phyloP scores from a whole-genome alignment of 2,888 invertebrate genomes.

The Polietes domitor region DNA sequence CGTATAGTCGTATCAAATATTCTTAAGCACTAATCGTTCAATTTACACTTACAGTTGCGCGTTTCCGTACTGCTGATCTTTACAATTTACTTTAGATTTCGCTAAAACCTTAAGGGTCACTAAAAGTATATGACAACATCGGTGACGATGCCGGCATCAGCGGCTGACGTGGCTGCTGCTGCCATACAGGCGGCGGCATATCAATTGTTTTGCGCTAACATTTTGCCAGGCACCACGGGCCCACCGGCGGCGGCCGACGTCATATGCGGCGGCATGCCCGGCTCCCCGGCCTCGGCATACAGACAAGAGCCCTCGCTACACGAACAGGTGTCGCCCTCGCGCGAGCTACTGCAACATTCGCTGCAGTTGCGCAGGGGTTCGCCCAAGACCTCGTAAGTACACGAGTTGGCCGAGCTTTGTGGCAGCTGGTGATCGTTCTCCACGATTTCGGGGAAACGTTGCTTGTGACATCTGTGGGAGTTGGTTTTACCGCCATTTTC shows the following conservation, averaged over 20 bases:
- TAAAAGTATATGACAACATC: conserved; percentile 71
- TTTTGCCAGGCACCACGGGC: conserved; percentile 48
- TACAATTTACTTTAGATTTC: conserved; percentile 22
- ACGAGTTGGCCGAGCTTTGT: conserved; percentile 64
- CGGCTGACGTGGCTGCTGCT: conserved; percentile 41
- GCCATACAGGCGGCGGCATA: conserved; percentile 66
- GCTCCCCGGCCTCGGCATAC: conserved; percentile 84
- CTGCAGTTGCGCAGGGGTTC: conserved; percentile 78
- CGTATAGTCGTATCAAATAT: conserved; percentile 24
- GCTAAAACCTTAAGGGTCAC: conserved; percentile 45
- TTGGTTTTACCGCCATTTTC: conserved; percentile 74
- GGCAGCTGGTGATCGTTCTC: conserved; percentile 65
- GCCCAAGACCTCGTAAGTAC: conserved; percentile 71
- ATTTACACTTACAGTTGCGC: conserved; percentile 63
- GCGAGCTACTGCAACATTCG: conserved; percentile 82
- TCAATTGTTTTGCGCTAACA: conserved; percentile 68
- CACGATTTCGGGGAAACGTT: conserved; percentile 74
- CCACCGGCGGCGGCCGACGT: conserved; percentile 42
- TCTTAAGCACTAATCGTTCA: conserved; percentile 7
- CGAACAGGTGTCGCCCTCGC: conserved; percentile 84
- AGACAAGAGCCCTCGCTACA: conserved; percentile 85
- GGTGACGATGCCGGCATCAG: conserved; percentile 50
- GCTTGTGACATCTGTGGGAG: conserved; percentile 68
- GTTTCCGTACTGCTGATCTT: conserved; percentile 1
- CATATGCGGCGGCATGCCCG: conserved; percentile 69